Conservation (phyloP, 2,797 vertebrate genomes). For the Percopsis omiscomaycus region DNA sequence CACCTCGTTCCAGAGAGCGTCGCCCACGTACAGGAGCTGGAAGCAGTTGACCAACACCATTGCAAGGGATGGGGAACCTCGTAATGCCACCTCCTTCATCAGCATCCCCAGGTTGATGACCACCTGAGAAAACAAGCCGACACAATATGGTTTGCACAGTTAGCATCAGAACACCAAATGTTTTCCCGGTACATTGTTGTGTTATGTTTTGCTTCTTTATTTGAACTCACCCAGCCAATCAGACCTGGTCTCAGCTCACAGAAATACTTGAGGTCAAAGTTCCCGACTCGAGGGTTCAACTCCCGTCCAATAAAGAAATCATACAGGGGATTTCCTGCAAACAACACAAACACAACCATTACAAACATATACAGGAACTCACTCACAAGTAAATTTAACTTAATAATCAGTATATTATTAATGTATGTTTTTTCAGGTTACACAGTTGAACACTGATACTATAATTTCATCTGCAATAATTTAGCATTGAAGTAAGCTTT, state of each 20-base stretch:
- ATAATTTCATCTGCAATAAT: no score
- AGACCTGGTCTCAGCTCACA: conserved; percentile 90
- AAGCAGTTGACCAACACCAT: conserved; percentile 88
- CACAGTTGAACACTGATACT: no score
- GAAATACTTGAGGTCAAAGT: conserved; percentile 91
- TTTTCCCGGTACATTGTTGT: not conserved
- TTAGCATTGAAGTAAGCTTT: no score
- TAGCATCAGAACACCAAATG: not conserved
- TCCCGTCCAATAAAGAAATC: conserved; percentile 93
- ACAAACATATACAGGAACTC: not conserved
- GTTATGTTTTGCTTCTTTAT: no score
- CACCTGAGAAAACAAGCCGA: conserved; percentile 69
- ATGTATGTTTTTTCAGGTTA: no score
- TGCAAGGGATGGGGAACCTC: conserved; percentile 83
- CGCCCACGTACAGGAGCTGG: conserved; percentile 87
- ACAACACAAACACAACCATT: not conserved
- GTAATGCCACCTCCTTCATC: conserved; percentile 84
- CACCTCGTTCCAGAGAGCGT: conserved; percentile 91
- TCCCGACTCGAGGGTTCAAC: conserved; percentile 85
- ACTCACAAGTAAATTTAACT: no score
- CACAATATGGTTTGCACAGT: not conserved
- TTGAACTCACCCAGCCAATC: conserved; percentile 87
- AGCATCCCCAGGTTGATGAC: conserved; percentile 87
- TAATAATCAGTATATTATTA: no score
- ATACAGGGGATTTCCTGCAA: conserved; percentile 83